Percentiles rank a stretch among this genome's conserved stretches.
These are phyloP conservation scores for Astyanax mexicanus DNA, from an alignment of 2,797 vertebrate species.

Conservation along the genomic window DNA sequence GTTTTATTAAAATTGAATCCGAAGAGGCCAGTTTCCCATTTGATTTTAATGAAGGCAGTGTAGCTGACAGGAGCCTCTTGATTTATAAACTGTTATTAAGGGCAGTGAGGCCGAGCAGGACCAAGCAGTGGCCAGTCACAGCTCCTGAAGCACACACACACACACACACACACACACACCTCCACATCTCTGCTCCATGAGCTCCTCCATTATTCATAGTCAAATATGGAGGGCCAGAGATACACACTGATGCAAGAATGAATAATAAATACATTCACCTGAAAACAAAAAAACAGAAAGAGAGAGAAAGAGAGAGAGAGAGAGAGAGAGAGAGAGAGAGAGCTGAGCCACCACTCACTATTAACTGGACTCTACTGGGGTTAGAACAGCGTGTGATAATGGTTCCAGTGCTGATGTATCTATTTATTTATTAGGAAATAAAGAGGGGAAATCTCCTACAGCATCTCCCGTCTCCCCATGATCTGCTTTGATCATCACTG, in stretches of 20 bases:
- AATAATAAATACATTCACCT: slow-evolving; percentile 86
- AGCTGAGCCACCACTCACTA: slow-evolving; percentile 46
- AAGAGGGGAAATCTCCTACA: too few species aligned
- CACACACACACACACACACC: slow-evolving; percentile 60
- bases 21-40: slow-evolving; percentile 80
- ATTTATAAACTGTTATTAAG: slow-evolving; percentile 86
- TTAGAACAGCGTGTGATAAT: slow-evolving; percentile 28
- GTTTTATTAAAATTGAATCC: slow-evolving; percentile 85
- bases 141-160: slow-evolving; percentile 64
- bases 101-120: slow-evolving; percentile 69
- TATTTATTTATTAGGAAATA: slow-evolving; percentile 33
- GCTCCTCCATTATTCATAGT: slow-evolving; percentile 86
- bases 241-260: slow-evolving; percentile 80
- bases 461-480: too few species aligned
- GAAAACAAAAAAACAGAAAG: slow-evolving; percentile 80
- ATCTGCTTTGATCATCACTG: too few species aligned
- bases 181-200: slow-evolving; percentile 79
- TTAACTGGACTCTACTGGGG: slow-evolving; percentile 32
- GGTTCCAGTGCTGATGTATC: slow-evolving; percentile 28
- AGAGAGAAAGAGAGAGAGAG: too few species aligned
- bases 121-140: slow-evolving; percentile 61
- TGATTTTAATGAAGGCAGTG: slow-evolving; percentile 83
- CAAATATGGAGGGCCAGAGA: slow-evolving; percentile 71
- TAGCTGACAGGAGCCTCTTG: slow-evolving; percentile 81
- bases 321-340: too few species aligned